phyloP scores from a whole-genome alignment of 2,888 invertebrate species.

The Bellardia bayeri region DNA sequence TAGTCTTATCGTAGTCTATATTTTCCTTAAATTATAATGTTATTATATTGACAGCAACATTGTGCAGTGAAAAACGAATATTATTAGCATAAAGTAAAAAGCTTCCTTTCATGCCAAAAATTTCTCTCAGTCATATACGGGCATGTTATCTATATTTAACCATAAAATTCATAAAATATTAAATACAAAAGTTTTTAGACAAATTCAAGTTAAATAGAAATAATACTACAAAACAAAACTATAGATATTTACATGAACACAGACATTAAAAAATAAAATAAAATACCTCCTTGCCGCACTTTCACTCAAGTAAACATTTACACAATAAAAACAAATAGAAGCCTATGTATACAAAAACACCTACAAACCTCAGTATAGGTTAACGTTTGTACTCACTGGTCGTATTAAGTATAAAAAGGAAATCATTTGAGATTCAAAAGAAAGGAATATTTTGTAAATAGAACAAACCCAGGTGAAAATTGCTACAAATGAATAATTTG shows the following conservation, averaged over 20 bases:
- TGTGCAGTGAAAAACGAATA: no score
- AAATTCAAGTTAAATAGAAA: slow-evolving; percentile 20
- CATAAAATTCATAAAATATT: slow-evolving; percentile 56
- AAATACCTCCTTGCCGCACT: background rate
- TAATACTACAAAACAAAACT: slow-evolving; percentile 15
- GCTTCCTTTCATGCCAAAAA: background rate
- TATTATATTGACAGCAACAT: no score
- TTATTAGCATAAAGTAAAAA: no score
- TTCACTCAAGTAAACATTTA: background rate
- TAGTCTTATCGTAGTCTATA: no score
- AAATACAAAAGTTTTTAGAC: slow-evolving; percentile 51
- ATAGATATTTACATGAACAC: background rate
- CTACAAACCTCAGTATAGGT: background rate
- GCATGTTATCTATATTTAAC: slow-evolving; percentile 35
- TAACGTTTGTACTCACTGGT: slow-evolving; percentile 17
- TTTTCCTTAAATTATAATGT: no score
- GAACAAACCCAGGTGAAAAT: slow-evolving; percentile 76
- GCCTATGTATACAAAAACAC: background rate
- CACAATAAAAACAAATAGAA: background rate
- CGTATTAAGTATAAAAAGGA: slow-evolving; percentile 53
- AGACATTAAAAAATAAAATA: background rate
- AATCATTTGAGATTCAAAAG: slow-evolving; percentile 65
- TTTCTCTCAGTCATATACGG: slow-evolving; percentile 28
- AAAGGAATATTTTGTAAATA: slow-evolving; percentile 57
- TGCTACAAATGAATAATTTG: slow-evolving; percentile 81